Percentiles rank a stretch among this genome's conserved stretches.
phyloP scores from a whole-genome alignment of 2,113 vertebrate species.

The Chauna torquata region DNA sequence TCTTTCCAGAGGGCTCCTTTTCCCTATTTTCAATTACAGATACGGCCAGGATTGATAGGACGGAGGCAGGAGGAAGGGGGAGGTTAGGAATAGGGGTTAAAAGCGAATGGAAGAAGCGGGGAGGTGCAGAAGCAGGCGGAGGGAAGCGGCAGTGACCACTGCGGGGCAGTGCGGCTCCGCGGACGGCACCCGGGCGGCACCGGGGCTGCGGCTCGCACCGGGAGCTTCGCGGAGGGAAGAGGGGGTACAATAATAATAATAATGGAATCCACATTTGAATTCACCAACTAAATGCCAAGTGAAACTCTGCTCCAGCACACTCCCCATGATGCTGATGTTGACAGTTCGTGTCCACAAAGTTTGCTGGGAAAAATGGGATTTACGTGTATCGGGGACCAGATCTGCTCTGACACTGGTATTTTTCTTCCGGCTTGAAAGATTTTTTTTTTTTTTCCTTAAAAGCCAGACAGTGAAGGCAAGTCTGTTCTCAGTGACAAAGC shows the following conservation, averaged over 20 bases:
- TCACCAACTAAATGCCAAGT: fast-evolving
- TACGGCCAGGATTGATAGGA: too few relatives aligned
- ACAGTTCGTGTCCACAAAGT: fast-evolving
- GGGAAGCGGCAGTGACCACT: background rate
- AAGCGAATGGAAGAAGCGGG: background rate
- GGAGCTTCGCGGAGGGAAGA: too few relatives aligned
- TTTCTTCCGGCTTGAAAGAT: background rate
- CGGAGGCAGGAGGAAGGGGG: background rate
- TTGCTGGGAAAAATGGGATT: background rate
- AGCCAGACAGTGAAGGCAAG: background rate
- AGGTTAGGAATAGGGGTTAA: background rate
- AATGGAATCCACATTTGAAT: background rate
- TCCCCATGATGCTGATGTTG: fast-evolving
- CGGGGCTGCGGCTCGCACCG: too few relatives aligned
- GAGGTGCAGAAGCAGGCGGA: background rate
- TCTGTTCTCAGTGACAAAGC: slow-evolving; percentile 25
- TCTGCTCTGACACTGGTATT: background rate
- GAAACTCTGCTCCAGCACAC: fast-evolving
- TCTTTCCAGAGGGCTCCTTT: background rate
- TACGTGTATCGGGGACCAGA: background rate
- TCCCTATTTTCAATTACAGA: fast-evolving
- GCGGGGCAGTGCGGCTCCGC: background rate
- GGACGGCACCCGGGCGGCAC: background rate
- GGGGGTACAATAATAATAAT: too few relatives aligned
- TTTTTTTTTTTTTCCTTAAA: background rate